These are phyloP conservation scores for Bubalus kerabau DNA, from an alignment of 2,113 vertebrate genomes.

Conservation along the genomic window DNA sequence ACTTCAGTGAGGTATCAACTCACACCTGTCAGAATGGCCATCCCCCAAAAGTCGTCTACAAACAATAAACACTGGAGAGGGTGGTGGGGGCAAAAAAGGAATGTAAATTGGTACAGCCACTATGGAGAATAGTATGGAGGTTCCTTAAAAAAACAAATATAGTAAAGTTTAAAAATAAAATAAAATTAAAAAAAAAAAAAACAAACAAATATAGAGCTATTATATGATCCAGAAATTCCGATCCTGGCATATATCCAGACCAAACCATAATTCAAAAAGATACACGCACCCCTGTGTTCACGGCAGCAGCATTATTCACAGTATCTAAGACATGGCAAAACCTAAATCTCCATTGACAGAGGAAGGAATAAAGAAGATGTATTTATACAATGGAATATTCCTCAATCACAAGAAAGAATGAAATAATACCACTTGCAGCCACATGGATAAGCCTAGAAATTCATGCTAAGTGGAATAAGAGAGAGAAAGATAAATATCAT, in stretches of 20 bases:
- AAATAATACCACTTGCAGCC: background rate
- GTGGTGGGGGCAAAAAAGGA: background rate
- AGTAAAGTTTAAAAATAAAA: no score
- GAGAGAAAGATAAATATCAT: background rate
- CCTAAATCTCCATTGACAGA: background rate
- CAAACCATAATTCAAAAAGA: background rate
- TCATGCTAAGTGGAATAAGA: background rate
- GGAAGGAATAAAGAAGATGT: background rate
- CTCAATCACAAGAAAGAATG: background rate
- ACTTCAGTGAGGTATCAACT: background rate
- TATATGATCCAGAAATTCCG: background rate
- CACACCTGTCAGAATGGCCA: background rate
- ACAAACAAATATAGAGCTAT: background rate
- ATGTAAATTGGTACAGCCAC: background rate
- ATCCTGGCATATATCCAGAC: background rate
- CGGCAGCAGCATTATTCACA: background rate
- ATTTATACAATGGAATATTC: background rate
- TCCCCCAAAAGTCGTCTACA: background rate
- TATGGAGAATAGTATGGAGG: background rate
- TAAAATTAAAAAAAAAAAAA: no score
- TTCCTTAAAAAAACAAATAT: background rate
- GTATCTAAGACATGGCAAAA: background rate
- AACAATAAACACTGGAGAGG: background rate
- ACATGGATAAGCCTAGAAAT: background rate
- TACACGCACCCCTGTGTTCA: background rate